phyloP scores from a whole-genome alignment of 2,113 vertebrate species.

The Hylia prasina region DNA sequence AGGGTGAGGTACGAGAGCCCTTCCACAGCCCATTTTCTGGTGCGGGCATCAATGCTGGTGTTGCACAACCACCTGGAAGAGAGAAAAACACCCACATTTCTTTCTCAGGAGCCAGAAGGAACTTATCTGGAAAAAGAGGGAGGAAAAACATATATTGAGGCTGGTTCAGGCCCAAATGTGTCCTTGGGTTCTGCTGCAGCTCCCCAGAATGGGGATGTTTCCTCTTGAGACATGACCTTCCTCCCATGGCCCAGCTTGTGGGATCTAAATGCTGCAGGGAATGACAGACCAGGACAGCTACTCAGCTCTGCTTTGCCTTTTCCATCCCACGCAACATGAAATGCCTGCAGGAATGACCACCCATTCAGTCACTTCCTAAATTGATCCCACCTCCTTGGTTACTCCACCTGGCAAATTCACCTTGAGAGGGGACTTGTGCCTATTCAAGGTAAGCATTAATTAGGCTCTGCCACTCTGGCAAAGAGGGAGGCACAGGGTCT shows the following conservation, averaged over 20 bases:
- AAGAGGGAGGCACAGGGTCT: neutral
- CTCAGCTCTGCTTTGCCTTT: neutral
- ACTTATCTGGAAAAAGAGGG: neutral
- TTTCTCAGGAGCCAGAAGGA: neutral
- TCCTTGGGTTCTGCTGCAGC: neutral
- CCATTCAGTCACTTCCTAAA: neutral
- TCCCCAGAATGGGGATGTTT: neutral
- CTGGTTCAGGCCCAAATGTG: neutral
- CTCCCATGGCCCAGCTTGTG: neutral
- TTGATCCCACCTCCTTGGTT: neutral
- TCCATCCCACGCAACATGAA: accelerated
- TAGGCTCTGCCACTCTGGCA: neutral
- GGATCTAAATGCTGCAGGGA: neutral
- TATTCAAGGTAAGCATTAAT: neutral
- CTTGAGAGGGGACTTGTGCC: neutral
- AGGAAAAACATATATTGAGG: neutral
- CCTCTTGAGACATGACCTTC: neutral
- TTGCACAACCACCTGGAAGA: slow-evolving; percentile 90
- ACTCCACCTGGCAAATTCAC: neutral
- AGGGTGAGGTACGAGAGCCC: slow-evolving; percentile 93
- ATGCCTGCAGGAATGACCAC: neutral
- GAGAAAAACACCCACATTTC: neutral
- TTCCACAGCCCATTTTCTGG: slow-evolving; percentile 93
- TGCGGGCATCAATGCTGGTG: slow-evolving; percentile 83
- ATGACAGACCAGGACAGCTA: neutral